phyloP scores from a whole-genome alignment of 2,888 invertebrate genomes.

The Cephus runcator region DNA sequence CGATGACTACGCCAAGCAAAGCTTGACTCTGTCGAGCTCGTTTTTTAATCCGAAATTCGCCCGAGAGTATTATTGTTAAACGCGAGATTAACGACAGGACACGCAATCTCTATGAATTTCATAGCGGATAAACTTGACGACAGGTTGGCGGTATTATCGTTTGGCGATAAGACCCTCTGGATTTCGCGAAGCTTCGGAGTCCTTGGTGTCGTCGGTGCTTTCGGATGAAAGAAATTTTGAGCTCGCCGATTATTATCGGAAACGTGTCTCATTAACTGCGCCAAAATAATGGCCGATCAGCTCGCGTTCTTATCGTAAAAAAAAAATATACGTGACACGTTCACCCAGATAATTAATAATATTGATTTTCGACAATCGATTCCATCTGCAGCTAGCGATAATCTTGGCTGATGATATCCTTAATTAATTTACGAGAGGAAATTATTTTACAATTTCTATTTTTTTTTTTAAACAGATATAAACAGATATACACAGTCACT shows the following conservation, averaged over 20 bases:
- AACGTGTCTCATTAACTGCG: not conserved
- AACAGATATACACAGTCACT: not conserved
- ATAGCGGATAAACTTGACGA: not conserved
- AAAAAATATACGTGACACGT: not conserved
- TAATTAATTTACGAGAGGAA: not conserved
- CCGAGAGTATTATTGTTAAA: not conserved
- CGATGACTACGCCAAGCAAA: not conserved
- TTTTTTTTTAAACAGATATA: not conserved
- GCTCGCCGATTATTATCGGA: not conserved
- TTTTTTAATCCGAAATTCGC: no score
- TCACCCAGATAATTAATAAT: not conserved
- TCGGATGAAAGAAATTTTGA: not conserved
- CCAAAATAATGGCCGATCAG: not conserved
- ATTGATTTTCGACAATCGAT: not conserved
- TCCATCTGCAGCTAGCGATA: not conserved
- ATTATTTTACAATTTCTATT: no score
- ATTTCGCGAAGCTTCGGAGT: no score
- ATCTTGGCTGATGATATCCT: not conserved
- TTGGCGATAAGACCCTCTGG: not conserved
- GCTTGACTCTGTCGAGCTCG: no score
- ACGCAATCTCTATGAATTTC: not conserved
- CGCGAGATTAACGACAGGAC: not conserved
- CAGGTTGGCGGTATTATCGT: not conserved
- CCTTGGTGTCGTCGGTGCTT: no score
- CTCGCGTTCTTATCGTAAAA: not conserved